Percentiles rank a stretch among this genome's conserved stretches.
Evolutionary conservation across 2,797 vertebrate genomes (phyloP).

Genomic region (Neomorphus geoffroyi): DNA sequence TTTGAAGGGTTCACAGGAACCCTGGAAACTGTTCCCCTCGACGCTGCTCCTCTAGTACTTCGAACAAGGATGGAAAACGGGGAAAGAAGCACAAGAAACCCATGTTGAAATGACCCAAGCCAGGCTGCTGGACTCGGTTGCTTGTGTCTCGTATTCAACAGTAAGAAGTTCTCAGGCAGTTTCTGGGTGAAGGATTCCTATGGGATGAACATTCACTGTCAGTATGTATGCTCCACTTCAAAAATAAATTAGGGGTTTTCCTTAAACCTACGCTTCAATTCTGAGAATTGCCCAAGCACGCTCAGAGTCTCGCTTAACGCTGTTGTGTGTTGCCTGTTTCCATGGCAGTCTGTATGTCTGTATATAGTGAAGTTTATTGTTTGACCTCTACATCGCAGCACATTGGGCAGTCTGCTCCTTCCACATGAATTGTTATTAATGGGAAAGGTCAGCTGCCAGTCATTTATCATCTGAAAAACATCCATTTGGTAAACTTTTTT

Average conservation of each 20-base stretch:
- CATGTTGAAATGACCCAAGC: background rate
- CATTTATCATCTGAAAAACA: background rate
- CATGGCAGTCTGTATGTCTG: background rate
- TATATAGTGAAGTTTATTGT: background rate
- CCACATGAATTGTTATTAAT: background rate
- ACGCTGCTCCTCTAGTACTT: background rate
- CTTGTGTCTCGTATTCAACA: background rate
- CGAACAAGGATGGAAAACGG: background rate
- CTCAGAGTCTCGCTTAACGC: background rate
- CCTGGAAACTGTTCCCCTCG: background rate
- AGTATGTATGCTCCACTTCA: background rate
- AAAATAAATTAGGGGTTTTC: background rate
- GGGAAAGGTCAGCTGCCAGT: background rate
- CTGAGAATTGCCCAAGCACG: background rate
- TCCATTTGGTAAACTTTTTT: slow-evolving; percentile 35
- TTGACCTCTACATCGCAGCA: background rate
- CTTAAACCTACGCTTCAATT: background rate
- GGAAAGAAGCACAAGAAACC: background rate
- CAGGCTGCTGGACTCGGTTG: background rate
- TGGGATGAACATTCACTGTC: background rate
- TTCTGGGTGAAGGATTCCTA: background rate
- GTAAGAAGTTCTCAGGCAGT: background rate
- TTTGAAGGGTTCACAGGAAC: background rate
- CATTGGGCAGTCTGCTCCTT: background rate
- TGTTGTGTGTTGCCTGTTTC: background rate